Conservation (phyloP, 2,113 vertebrate species). For the Notarius lentiginosus region DNA sequence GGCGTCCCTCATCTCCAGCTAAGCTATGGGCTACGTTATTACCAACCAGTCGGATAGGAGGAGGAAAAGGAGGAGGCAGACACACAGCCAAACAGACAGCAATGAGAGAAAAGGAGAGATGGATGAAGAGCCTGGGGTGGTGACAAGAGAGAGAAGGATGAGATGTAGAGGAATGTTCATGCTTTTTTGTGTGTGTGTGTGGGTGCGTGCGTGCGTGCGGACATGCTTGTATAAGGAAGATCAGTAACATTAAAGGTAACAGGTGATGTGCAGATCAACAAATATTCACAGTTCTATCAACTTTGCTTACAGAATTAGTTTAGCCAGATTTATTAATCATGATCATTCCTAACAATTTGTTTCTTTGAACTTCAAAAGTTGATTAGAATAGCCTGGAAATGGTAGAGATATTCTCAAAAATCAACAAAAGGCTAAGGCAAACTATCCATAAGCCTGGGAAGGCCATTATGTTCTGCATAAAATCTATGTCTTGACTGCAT, state of each 20-base stretch:
- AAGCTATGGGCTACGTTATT: constrained; percentile 64
- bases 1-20: constrained; percentile 62
- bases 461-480: neutral
- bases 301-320: neutral
- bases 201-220: neutral
- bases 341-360: neutral
- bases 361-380: neutral
- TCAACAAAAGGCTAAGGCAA: neutral
- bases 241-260: neutral
- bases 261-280: neutral
- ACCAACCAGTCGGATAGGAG: constrained; percentile 54
- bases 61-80: constrained; percentile 33
- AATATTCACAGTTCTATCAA: neutral
- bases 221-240: constrained; percentile 38
- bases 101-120: constrained; percentile 57
- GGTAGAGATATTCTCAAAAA: neutral
- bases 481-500: neutral
- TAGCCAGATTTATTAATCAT: neutral
- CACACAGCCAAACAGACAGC: constrained; percentile 44
- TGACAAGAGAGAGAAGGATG: constrained; percentile 60
- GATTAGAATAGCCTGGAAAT: neutral
- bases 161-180: constrained; percentile 43
- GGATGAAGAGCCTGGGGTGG: constrained; percentile 67
- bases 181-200: constrained; percentile 33
- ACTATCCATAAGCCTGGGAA: neutral